A percentile compares a stretch with the other conserved stretches of the same genome.
phyloP scores from a whole-genome alignment of 2,888 invertebrate genomes.

The Caenorhabditis sulstoni region DNA sequence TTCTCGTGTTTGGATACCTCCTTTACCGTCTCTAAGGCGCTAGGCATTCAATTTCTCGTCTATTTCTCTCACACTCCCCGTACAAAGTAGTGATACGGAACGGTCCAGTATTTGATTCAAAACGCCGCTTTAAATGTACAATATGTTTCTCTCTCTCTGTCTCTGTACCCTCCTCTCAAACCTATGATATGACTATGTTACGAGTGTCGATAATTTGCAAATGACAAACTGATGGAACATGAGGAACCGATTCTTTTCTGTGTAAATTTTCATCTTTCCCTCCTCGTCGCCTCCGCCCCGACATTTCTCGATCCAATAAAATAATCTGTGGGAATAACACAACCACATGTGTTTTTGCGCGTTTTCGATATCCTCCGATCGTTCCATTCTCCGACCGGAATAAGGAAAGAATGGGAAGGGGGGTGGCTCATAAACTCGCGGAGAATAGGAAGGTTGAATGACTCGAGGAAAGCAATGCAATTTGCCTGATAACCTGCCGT shows the following conservation, averaged over 20 bases:
- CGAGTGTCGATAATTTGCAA: conserved; percentile 34
- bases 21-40: conserved; percentile 43
- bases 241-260: conserved; percentile 39
- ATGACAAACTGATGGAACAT: conserved; percentile 46
- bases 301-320: conserved; percentile 38
- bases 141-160: neutral
- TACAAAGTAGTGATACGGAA: neutral
- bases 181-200: conserved; percentile 37
- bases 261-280: conserved; percentile 7
- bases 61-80: neutral
- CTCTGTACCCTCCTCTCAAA: neutral
- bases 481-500: conserved; percentile 32
- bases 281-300: neutral
- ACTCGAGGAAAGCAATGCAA: no score
- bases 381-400: no score
- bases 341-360: conserved; percentile 19
- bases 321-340: conserved; percentile 28
- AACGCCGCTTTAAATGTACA: conserved; percentile 19
- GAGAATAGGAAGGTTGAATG: no score
- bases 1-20: conserved; percentile 51
- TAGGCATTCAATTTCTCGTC: no score
- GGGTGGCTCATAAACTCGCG: neutral
- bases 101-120: neutral
- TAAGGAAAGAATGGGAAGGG: neutral
- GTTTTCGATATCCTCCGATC: neutral